These are phyloP conservation scores for Branchipolynoe longqiensis DNA, from an alignment of 2,888 invertebrate species.

Conservation along the genomic window DNA sequence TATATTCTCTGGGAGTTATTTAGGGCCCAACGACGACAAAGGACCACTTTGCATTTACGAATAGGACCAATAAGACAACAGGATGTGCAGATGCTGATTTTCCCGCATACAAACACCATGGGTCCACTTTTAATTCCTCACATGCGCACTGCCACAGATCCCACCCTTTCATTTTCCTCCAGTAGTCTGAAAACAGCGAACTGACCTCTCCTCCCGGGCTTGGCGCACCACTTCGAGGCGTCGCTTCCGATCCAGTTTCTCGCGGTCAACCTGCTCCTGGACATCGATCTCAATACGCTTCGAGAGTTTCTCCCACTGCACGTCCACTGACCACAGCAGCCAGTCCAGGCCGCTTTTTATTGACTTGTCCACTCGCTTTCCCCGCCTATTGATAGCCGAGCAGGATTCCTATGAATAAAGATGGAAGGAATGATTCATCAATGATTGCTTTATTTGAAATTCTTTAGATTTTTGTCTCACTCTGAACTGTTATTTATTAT, in stretches of 20 bases:
- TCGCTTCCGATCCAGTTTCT: constrained; percentile 82
- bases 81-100: too few species aligned
- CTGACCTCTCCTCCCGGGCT: constrained; percentile 35
- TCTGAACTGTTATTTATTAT: neutral
- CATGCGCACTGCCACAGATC: too few species aligned
- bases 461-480: neutral
- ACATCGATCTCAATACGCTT: constrained; percentile 86
- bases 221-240: constrained; percentile 69
- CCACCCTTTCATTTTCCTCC: too few species aligned
- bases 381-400: constrained; percentile 80
- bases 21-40: too few species aligned
- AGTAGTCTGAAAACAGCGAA: too few species aligned
- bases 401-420: constrained; percentile 83
- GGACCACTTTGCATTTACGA: too few species aligned
- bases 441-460: neutral
- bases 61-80: too few species aligned
- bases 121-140: too few species aligned
- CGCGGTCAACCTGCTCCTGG: constrained; percentile 83
- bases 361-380: constrained; percentile 86
- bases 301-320: constrained; percentile 86
- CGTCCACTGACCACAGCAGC: constrained; percentile 87
- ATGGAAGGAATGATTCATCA: neutral
- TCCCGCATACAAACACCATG: too few species aligned
- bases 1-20: too few species aligned
- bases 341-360: constrained; percentile 84